phyloP scores from a whole-genome alignment of 2,113 vertebrate genomes.

The Plectropomus leopardus region DNA sequence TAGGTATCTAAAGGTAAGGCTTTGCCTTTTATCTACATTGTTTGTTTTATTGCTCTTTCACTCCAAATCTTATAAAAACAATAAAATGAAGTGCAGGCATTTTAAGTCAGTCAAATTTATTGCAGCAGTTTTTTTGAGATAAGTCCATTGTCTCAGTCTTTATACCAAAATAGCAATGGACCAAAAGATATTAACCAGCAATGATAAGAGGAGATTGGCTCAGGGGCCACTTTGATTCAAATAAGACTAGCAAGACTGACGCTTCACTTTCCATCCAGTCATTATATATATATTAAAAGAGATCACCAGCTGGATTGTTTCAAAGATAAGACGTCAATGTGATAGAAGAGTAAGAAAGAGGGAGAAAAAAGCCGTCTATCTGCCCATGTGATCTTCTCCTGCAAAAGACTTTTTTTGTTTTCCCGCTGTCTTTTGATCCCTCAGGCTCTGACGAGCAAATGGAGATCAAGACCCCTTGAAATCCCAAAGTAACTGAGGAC shows the following conservation, averaged over 20 bases:
- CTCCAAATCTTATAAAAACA: background rate
- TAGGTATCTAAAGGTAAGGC: background rate
- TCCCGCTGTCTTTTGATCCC: conserved; percentile 54
- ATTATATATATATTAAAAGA: conserved; percentile 31
- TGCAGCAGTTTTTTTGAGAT: background rate
- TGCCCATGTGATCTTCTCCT: conserved; percentile 41
- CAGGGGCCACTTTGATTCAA: conserved; percentile 30
- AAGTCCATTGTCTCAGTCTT: background rate
- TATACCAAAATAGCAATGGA: background rate
- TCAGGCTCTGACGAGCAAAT: conserved; percentile 61
- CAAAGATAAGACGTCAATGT: background rate
- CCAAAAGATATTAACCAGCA: conserved; percentile 34
- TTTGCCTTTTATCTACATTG: background rate
- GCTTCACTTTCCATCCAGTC: conserved; percentile 37
- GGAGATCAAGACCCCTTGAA: conserved; percentile 74
- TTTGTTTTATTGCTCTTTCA: background rate
- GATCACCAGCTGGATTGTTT: conserved; percentile 28
- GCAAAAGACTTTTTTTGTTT: conserved; percentile 47
- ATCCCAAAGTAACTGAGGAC: conserved; percentile 54
- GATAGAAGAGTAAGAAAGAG: background rate
- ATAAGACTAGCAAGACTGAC: background rate
- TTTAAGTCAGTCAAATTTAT: background rate
- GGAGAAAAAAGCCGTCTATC: conserved; percentile 22
- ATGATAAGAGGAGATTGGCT: conserved; percentile 40
- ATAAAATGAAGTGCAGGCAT: background rate